Evolutionary conservation across 2,797 vertebrate genomes (phyloP).

Genomic region (Sciurus vulgaris): DNA sequence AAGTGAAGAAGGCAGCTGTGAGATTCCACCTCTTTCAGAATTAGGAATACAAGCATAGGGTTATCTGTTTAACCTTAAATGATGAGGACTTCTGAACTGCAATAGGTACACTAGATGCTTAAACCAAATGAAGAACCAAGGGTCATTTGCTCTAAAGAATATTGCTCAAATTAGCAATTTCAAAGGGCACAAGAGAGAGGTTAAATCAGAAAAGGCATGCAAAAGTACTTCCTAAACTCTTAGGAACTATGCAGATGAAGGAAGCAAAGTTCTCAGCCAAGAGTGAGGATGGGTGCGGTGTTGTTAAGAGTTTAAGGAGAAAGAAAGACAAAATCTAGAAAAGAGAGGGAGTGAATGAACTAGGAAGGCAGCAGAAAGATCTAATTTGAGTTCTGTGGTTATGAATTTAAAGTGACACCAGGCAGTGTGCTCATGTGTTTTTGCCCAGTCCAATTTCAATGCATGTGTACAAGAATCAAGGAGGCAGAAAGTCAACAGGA

Average conservation of each 20-base stretch:
- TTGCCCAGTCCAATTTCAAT: neutral
- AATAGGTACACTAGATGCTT: constrained; percentile 51
- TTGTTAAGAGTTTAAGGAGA: neutral
- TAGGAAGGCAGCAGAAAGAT: neutral
- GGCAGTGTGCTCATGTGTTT: neutral
- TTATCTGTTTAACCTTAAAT: neutral
- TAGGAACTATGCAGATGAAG: constrained; percentile 35
- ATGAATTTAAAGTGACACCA: constrained; percentile 16
- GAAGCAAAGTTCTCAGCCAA: constrained; percentile 6
- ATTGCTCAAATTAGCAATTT: constrained; percentile 53
- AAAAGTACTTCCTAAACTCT: constrained; percentile 43
- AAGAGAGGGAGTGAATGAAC: neutral
- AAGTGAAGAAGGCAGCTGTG: constrained; percentile 34
- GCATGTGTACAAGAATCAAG: neutral
- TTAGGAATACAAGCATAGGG: constrained; percentile 34
- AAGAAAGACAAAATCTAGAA: constrained; percentile 29
- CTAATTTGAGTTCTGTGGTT: neutral
- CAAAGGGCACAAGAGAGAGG: neutral
- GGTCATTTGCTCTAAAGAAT: constrained; percentile 56
- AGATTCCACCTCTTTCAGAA: constrained; percentile 35
- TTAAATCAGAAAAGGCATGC: constrained; percentile 13
- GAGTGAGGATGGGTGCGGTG: neutral
- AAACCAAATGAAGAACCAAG: constrained; percentile 35
- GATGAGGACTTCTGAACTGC: constrained; percentile 3
- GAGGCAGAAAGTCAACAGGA: neutral